Evolutionary conservation across 2,113 vertebrate species (phyloP).

Genomic region (Rattus norvegicus): GRCr8 NC_086026.1:87211501-87212000

Average conservation of each 20-base stretch:
- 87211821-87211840: neutral
- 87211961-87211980: neutral
- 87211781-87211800: neutral
- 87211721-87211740: neutral
- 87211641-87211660: neutral
- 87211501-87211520: neutral
- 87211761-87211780: no score
- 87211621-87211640: neutral
- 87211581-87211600: neutral
- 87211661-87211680: neutral
- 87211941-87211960: neutral
- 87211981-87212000: neutral
- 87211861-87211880: no score
- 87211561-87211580: neutral
- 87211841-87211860: neutral
- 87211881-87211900: neutral
- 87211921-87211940: neutral
- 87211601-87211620: neutral
- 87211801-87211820: neutral
- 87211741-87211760: neutral
- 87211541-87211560: slow-evolving; percentile 4
- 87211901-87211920: neutral
- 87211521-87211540: slow-evolving; percentile 13
- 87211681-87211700: no score
- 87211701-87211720: neutral